Percentiles rank a stretch among this genome's conserved stretches.
Conservation (phyloP, 2,888 invertebrate species). For the Tipula confusa region DNA sequence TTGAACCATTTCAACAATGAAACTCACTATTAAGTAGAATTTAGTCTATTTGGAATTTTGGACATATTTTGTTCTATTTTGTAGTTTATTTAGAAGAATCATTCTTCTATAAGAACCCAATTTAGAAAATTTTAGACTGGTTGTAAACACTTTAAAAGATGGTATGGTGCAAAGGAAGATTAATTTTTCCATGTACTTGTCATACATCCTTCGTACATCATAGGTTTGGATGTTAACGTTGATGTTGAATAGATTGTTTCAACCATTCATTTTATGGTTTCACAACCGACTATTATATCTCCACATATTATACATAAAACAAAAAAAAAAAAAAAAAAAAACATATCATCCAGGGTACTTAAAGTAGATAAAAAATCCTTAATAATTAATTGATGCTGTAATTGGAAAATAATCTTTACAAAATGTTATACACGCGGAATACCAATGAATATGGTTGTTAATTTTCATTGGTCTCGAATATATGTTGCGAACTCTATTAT, state of each 20-base stretch:
- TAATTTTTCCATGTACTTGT: no score
- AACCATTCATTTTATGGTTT: background rate
- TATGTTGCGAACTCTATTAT: background rate
- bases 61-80: no score
- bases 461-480: constrained; percentile 8
- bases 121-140: no score
- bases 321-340: no score
- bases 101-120: no score
- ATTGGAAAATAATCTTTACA: constrained; percentile 25
- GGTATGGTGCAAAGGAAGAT: no score
- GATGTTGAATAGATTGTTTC: background rate
- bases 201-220: background rate
- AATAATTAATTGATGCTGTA: constrained; percentile 20
- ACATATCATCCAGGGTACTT: background rate
- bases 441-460: background rate
- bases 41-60: no score
- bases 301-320: no score
- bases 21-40: no score
- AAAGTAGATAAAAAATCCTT: background rate
- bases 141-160: no score
- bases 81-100: no score
- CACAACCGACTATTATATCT: background rate
- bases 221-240: background rate
- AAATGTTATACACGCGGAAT: background rate
- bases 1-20: no score